phyloP scores from a whole-genome alignment of 2,888 invertebrate species.

The Drosophila colorata region DNA sequence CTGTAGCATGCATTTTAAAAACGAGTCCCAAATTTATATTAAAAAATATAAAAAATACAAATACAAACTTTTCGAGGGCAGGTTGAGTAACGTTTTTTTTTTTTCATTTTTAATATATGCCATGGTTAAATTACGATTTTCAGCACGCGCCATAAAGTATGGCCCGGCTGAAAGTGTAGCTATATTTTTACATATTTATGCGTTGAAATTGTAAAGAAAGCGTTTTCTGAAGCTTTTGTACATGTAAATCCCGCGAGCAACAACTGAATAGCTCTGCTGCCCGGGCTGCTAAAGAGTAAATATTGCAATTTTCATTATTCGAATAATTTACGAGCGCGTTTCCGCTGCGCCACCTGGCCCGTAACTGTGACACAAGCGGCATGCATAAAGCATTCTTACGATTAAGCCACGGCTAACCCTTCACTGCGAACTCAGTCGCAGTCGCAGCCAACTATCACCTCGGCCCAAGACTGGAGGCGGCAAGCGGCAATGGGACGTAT shows the following conservation, averaged over 20 bases:
- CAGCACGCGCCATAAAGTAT: conserved; percentile 10
- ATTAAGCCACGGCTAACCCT: conserved; percentile 30
- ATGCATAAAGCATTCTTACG: conserved; percentile 38
- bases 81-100: not conserved
- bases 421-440: not conserved
- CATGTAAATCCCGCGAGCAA: conserved; percentile 15
- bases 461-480: conserved; percentile 1
- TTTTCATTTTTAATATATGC: conserved; percentile 34
- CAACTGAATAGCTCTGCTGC: conserved; percentile 12
- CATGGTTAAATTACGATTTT: conserved; percentile 34
- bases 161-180: not conserved
- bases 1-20: conserved; percentile 27
- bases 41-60: not conserved
- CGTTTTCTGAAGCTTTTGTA: conserved; percentile 27
- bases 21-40: not conserved
- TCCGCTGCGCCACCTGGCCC: conserved; percentile 55
- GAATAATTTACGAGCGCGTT: conserved; percentile 73
- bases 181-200: not conserved
- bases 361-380: conserved; percentile 38
- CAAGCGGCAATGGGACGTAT: conserved; percentile 60
- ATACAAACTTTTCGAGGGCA: conserved; percentile 1
- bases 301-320: conserved; percentile 79
- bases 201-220: conserved; percentile 18
- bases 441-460: conserved; percentile 5
- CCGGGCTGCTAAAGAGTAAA: conserved; percentile 62